Base-by-base conservation (phyloP, 2,888 invertebrate genomes). In the Polylopha cassiicola region DNA sequence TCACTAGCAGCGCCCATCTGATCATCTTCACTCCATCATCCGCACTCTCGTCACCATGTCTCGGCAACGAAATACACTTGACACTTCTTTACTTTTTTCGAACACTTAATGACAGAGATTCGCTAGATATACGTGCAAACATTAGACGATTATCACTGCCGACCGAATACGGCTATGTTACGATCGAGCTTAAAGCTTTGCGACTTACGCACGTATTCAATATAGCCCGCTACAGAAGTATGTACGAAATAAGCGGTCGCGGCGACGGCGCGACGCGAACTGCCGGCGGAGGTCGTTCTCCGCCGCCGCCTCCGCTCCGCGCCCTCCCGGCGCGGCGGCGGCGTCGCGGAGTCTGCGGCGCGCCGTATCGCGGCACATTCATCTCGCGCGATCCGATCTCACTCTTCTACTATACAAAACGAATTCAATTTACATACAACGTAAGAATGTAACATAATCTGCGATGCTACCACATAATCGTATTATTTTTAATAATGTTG, bases 331-430 rank as follows among this genome's bases (percentile, higher is more conserved):
- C 9, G 33, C 39, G 28, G 33, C 29, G 18, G 29, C 41, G 32
- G 11, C 20, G 41, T 36, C 39, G 32, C 37, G 28, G 39, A 33
- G 33, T 33, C 39, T 33, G 39, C 28, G 30, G 24, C 30, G 18
- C 30, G 29, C 17, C 31, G 23, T 31, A 28, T 22, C 27, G 10
- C 30, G 23, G 31, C 26, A 20, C 38, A 10, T 28, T 38, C 39
- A 33, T 39, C 32, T 27, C 39, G 9, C 36, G 36, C 27, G 14
- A 3, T 27, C 18, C 11, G 27, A 6, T 28, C n/a, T n/a, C n/a
- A n/a, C n/a, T n/a, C n/a, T n/a, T n/a, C n/a, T n/a, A n/a, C n/a
- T n/a, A n/a, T n/a, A n/a, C n/a, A n/a, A n/a, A n/a, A n/a, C n/a
- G n/a, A n/a, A n/a, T n/a, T n/a, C n/a, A n/a, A n/a, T n/a, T n/a